phyloP scores from a whole-genome alignment of 2,888 invertebrate genomes.

The Colletes collaris region DNA sequence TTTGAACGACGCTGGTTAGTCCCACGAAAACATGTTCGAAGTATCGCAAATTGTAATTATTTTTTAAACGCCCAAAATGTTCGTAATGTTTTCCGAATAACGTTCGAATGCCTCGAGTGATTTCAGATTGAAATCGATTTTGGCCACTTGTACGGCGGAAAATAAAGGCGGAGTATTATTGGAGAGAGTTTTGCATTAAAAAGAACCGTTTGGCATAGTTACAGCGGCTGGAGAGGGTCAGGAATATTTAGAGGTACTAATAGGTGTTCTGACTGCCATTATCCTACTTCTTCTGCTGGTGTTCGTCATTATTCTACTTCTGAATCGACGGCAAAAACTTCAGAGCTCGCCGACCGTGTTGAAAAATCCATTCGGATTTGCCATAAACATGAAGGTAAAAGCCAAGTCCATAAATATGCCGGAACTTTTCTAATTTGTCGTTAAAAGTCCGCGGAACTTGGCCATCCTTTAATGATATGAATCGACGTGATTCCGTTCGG shows the following conservation, averaged over 20 bases:
- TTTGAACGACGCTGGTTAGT: constrained; percentile 24
- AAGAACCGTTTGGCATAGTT: constrained; percentile 79
- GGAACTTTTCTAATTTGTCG: constrained; percentile 55
- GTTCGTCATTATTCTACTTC: constrained; percentile 86
- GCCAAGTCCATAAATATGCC: constrained; percentile 51
- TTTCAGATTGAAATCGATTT: no score
- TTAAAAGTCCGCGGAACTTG: constrained; percentile 50
- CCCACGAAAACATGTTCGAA: no score
- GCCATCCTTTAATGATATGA: constrained; percentile 4
- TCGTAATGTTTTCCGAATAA: no score
- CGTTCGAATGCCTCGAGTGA: no score
- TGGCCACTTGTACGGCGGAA: not conserved
- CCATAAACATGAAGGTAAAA: constrained; percentile 88
- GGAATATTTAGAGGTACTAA: constrained; percentile 86
- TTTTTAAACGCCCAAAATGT: no score
- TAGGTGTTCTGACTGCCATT: constrained; percentile 87
- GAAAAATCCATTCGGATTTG: constrained; percentile 86
- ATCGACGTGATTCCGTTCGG: not conserved
- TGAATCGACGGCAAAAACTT: constrained; percentile 86
- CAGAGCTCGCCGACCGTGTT: constrained; percentile 86
- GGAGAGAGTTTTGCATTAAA: constrained; percentile 31
- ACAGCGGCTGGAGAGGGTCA: constrained; percentile 85
- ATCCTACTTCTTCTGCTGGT: constrained; percentile 87
- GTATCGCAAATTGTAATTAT: not conserved
- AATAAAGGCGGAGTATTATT: not conserved